A percentile compares a stretch with the other conserved stretches of the same genome.
These are phyloP conservation scores for Dasypus novemcinctus DNA, from an alignment of 2,113 vertebrate species.

Conservation along the genomic window DNA sequence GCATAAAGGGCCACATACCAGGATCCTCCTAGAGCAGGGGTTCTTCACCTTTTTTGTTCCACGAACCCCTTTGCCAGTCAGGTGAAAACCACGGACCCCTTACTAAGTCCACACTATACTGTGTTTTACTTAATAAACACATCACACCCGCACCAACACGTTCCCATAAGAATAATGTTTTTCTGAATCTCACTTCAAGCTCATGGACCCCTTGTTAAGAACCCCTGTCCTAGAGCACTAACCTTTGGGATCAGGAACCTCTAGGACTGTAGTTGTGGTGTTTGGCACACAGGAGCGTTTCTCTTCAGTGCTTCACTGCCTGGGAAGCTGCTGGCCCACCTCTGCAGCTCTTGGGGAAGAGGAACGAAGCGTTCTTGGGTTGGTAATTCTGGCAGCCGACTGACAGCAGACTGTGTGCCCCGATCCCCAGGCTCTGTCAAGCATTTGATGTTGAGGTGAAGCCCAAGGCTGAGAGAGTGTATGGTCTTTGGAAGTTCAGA, in stretches of 20 bases:
- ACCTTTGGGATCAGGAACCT: neutral
- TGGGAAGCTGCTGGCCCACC: neutral
- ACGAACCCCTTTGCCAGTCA: too few relatives aligned
- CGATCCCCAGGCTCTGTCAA: slow-evolving; percentile 36
- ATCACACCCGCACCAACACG: too few relatives aligned
- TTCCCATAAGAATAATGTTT: too few relatives aligned
- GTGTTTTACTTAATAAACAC: too few relatives aligned
- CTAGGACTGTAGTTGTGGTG: neutral
- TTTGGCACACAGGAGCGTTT: neutral
- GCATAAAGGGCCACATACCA: neutral
- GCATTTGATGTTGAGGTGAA: slow-evolving; percentile 54
- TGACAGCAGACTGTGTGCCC: slow-evolving; percentile 50
- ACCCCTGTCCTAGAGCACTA: neutral
- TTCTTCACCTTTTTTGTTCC: too few relatives aligned
- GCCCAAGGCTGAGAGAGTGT: neutral
- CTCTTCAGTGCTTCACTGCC: neutral
- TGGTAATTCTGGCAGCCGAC: slow-evolving; percentile 5
- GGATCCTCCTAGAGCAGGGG: neutral
- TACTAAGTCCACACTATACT: too few relatives aligned
- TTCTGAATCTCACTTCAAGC: too few relatives aligned
- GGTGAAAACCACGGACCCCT: too few relatives aligned
- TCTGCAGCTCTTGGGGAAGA: slow-evolving; percentile 44
- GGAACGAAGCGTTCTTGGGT: slow-evolving; percentile 41
- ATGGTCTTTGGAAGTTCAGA: neutral
- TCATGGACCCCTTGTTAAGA: too few relatives aligned